A percentile compares a stretch with the other conserved stretches of the same genome.
Evolutionary conservation across 2,113 vertebrate species (phyloP).

Genomic region (Oxygymnocypris stewartii): DNA sequence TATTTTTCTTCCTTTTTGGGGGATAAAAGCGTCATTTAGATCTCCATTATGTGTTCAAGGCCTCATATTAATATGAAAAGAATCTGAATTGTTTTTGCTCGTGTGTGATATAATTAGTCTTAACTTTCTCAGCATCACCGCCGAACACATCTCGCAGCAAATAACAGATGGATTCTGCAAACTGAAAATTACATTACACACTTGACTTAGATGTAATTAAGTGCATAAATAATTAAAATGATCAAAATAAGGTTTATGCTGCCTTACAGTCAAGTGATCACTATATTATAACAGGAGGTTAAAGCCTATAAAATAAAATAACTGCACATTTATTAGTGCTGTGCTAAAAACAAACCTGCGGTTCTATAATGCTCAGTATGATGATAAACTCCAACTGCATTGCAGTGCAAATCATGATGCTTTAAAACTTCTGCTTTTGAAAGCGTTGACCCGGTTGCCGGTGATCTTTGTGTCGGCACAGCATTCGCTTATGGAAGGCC

Average conservation of each 20-base stretch:
- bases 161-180: slow-evolving; percentile 5
- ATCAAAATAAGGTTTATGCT: background rate
- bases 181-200: slow-evolving; percentile 14
- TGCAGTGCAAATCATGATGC: background rate
- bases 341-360: background rate
- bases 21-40: background rate
- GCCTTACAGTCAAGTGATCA: background rate
- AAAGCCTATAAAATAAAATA: background rate
- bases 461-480: slow-evolving; percentile 4
- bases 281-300: background rate
- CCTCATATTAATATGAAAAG: background rate
- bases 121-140: background rate
- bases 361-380: background rate
- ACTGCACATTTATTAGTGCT: background rate
- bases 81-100: background rate
- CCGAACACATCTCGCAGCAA: background rate
- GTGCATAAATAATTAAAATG: background rate
- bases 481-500: background rate
- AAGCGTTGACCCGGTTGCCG: background rate
- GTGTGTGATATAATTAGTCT: background rate
- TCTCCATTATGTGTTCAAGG: background rate
- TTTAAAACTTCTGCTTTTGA: background rate
- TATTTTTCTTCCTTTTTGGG: background rate
- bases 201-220: slow-evolving; percentile 7
- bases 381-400: background rate